These are phyloP conservation scores for Anolis sagrei DNA, from an alignment of 2,113 vertebrate species.

Conservation along the genomic window DNA sequence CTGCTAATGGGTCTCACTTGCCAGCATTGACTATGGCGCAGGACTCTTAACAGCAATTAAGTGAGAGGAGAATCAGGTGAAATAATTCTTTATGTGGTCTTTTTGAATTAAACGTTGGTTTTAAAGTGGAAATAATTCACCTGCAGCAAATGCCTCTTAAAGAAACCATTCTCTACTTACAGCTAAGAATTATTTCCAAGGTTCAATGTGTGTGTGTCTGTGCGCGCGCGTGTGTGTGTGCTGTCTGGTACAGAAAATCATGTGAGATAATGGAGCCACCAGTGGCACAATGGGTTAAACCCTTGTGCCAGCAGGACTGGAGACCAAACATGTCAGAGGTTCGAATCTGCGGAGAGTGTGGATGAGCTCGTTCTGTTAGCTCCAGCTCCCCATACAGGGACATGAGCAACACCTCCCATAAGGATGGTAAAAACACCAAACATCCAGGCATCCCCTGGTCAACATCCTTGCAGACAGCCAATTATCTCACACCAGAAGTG, in stretches of 20 bases:
- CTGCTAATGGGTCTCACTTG: conserved; percentile 21
- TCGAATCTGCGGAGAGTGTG: no score
- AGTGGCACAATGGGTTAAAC: no score
- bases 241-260: not conserved
- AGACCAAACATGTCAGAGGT: no score
- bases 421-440: no score
- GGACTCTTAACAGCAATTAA: conserved; percentile 23
- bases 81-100: conserved; percentile 13
- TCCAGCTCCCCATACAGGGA: no score
- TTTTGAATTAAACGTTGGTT: conserved; percentile 17
- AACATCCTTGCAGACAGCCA: no score
- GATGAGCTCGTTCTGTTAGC: no score
- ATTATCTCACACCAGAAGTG: no score
- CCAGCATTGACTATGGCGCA: not conserved
- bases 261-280: no score
- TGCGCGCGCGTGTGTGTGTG: not conserved
- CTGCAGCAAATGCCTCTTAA: not conserved
- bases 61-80: not conserved
- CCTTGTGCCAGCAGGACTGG: no score
- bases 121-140: conserved; percentile 22
- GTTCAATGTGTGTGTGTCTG: not conserved
- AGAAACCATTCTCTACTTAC: conserved; percentile 1
- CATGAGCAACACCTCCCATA: no score
- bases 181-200: not conserved
- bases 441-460: no score